phyloP scores from a whole-genome alignment of 2,888 invertebrate species.

The Sarcophaga rosellei region DNA sequence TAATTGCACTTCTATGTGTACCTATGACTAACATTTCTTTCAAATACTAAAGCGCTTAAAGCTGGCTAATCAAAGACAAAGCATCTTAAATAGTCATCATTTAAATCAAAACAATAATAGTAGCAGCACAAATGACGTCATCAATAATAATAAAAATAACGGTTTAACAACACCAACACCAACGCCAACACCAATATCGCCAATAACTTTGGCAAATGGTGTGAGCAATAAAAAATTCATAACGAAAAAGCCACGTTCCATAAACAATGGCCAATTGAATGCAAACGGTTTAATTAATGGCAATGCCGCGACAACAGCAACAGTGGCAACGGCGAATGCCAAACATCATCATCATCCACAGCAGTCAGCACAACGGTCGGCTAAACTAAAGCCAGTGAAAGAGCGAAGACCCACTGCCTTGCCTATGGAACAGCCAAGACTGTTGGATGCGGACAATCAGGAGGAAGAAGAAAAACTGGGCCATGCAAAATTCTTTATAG shows the following conservation, averaged over 20 bases:
- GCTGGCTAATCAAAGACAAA: constrained; percentile 47
- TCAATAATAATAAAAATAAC: constrained; percentile 33
- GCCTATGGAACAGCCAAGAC: constrained; percentile 74
- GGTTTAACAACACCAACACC: too few relatives aligned
- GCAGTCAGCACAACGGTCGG: constrained; percentile 71
- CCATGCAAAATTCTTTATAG: constrained; percentile 76
- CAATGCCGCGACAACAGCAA: neutral
- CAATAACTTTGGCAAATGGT: constrained; percentile 3
- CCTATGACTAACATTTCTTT: constrained; percentile 46
- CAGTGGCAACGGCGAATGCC: constrained; percentile 39
- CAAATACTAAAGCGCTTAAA: constrained; percentile 53
- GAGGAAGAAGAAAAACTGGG: constrained; percentile 1
- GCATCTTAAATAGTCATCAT: constrained; percentile 63
- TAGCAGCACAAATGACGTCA: constrained; percentile 60
- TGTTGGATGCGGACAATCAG: constrained; percentile 60
- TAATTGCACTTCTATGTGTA: constrained; percentile 64
- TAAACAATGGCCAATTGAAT: constrained; percentile 56
- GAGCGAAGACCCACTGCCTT: constrained; percentile 77
- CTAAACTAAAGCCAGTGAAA: constrained; percentile 77
- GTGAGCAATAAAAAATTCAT: constrained; percentile 68
- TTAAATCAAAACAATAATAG: constrained; percentile 66
- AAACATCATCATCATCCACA: constrained; percentile 71
- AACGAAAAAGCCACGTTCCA: constrained; percentile 69
- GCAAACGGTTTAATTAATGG: constrained; percentile 58
- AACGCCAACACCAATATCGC: constrained; percentile 14